A percentile compares a stretch with the other conserved stretches of the same genome.
Evolutionary conservation across 2,888 invertebrate genomes (phyloP).

Genomic region (Pseudococcus viburni): DNA sequence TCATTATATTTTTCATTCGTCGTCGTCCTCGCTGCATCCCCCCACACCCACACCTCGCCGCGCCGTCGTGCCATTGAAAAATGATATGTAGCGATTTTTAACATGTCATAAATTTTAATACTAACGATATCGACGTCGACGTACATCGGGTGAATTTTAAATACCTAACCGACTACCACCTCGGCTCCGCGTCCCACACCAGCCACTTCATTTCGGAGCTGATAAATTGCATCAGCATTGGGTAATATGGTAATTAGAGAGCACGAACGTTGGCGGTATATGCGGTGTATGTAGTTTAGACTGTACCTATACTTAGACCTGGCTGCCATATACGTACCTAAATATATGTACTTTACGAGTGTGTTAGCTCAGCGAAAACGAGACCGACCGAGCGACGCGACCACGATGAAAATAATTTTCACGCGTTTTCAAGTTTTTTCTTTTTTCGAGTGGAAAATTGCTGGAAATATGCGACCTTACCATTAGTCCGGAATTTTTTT

Average conservation of each 20-base stretch:
- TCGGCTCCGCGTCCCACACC: background rate
- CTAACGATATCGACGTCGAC: constrained; percentile 1
- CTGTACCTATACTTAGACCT: background rate
- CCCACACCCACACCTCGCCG: background rate
- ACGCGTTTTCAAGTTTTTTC: constrained; percentile 37
- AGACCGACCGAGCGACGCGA: background rate
- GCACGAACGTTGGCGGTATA: background rate
- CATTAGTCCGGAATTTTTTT: background rate
- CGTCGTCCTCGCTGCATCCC: background rate
- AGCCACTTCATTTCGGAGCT: constrained; percentile 17
- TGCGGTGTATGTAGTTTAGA: background rate
- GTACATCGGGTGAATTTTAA: constrained; percentile 40
- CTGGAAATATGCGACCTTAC: constrained; percentile 16
- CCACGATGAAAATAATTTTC: constrained; percentile 32
- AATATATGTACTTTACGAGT: background rate
- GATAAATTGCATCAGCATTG: constrained; percentile 27
- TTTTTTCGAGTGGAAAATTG: constrained; percentile 36
- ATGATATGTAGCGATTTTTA: constrained; percentile 37
- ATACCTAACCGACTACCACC: background rate
- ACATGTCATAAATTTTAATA: constrained; percentile 45
- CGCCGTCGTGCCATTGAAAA: constrained; percentile 2
- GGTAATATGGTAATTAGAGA: constrained; percentile 33
- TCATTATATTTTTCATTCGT: background rate
- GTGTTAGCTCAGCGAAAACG: background rate
- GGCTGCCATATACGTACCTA: background rate